Conservation (phyloP, 2,797 vertebrate species). For the Chloroceryle amazona region DNA sequence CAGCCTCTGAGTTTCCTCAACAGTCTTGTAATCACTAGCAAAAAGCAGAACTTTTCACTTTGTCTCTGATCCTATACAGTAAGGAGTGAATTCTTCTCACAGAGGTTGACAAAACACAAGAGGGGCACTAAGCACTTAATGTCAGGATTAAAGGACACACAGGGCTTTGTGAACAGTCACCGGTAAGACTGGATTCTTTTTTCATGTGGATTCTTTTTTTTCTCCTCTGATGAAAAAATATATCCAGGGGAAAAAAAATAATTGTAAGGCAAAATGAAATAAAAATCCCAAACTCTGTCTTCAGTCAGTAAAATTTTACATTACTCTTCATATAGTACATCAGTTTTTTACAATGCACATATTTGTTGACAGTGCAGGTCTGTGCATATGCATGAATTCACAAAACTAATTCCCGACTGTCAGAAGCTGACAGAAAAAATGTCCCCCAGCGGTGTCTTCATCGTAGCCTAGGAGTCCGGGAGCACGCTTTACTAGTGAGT, state of each 20-base stretch:
- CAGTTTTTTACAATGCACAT: not conserved
- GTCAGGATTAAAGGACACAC: not conserved
- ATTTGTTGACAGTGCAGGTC: not conserved
- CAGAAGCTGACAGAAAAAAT: not conserved
- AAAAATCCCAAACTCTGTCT: not conserved
- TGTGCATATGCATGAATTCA: not conserved
- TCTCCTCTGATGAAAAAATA: not conserved
- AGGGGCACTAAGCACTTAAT: not conserved
- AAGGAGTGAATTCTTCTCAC: not conserved
- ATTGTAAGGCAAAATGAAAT: not conserved
- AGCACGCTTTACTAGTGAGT: not conserved
- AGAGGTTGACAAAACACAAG: not conserved
- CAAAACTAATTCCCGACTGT: not conserved
- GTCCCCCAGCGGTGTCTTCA: not conserved
- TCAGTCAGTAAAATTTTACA: not conserved
- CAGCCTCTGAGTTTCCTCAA: not conserved
- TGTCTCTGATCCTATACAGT: not conserved
- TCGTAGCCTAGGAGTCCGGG: not conserved
- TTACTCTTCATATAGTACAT: not conserved
- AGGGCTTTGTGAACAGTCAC: not conserved
- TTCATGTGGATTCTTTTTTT: not conserved
- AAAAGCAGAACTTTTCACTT: not conserved
- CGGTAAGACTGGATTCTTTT: not conserved
- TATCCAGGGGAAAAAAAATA: not conserved
- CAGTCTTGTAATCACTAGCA: not conserved